Percentiles rank a stretch among this genome's conserved stretches.
phyloP scores from a whole-genome alignment of 2,797 vertebrate genomes.

The Rhinogobio ventralis region DNA sequence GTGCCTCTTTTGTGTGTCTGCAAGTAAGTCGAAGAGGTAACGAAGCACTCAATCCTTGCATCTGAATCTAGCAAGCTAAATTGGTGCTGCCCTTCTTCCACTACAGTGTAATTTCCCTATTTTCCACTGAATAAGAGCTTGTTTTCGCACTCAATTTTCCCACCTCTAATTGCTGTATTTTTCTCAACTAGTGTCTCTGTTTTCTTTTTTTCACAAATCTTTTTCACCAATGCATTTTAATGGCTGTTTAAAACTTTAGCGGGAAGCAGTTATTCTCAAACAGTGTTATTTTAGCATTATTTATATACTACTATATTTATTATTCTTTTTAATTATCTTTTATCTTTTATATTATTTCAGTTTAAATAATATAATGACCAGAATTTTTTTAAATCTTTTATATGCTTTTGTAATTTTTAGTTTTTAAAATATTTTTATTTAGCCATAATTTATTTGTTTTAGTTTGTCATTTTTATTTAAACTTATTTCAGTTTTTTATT shows the following conservation, averaged over 20 bases:
- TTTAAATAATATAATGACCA: no score
- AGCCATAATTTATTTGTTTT: not conserved
- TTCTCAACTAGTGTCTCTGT: not conserved
- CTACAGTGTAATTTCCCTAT: not conserved
- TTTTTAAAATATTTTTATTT: no score
- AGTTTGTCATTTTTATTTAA: not conserved
- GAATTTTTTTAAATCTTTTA: no score
- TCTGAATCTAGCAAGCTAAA: constrained; percentile 14
- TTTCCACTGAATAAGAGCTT: constrained; percentile 3
- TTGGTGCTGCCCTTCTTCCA: constrained; percentile 14
- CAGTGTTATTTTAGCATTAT: not conserved
- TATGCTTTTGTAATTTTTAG: not conserved
- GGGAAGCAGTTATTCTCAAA: not conserved
- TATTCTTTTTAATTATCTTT: not conserved
- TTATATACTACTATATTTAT: not conserved
- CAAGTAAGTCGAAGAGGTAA: constrained; percentile 6
- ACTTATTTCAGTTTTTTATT: not conserved
- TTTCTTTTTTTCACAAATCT: constrained; percentile 15
- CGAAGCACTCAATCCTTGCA: not conserved
- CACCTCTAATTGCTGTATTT: constrained; percentile 21
- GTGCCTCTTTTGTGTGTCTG: constrained; percentile 27
- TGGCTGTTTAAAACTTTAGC: not conserved
- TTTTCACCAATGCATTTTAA: not conserved
- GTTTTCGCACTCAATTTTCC: not conserved
- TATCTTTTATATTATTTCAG: not conserved